Conservation (phyloP, 2,888 invertebrate species). For the Mantis religiosa region DNA sequence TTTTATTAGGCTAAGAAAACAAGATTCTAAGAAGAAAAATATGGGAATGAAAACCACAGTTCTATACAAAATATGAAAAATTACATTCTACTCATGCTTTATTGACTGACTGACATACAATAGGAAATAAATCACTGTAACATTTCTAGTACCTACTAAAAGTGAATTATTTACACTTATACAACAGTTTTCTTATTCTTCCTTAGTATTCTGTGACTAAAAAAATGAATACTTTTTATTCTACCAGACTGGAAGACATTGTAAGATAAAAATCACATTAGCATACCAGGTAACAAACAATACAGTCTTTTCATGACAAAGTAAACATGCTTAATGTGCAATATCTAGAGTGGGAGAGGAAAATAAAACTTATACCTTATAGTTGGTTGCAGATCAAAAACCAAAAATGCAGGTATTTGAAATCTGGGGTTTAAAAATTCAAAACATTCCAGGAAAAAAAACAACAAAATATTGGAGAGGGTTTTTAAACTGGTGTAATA, state of each 20-base stretch:
- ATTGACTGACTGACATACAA: not conserved
- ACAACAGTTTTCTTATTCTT: not conserved
- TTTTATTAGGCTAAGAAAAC: not conserved
- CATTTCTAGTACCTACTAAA: not conserved
- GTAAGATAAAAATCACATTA: not conserved
- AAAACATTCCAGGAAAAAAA: constrained; percentile 8
- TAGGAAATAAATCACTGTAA: not conserved
- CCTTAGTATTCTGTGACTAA: not conserved
- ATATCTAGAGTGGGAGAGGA: not conserved
- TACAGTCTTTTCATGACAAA: not conserved
- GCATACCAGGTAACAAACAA: not conserved
- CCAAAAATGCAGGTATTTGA: not conserved
- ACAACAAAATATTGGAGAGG: not conserved
- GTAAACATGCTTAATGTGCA: not conserved
- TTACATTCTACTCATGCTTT: not conserved
- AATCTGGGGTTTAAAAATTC: not conserved
- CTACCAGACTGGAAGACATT: not conserved
- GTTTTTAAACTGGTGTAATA: not conserved
- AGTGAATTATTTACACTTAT: not conserved
- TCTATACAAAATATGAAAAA: not conserved
- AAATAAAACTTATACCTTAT: not conserved
- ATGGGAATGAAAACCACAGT: not conserved
- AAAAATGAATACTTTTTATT: not conserved
- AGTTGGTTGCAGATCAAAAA: not conserved
- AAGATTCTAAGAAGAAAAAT: not conserved